Base-by-base conservation (phyloP, 2,113 vertebrate species). In the Atrichornis clamosus region DNA sequence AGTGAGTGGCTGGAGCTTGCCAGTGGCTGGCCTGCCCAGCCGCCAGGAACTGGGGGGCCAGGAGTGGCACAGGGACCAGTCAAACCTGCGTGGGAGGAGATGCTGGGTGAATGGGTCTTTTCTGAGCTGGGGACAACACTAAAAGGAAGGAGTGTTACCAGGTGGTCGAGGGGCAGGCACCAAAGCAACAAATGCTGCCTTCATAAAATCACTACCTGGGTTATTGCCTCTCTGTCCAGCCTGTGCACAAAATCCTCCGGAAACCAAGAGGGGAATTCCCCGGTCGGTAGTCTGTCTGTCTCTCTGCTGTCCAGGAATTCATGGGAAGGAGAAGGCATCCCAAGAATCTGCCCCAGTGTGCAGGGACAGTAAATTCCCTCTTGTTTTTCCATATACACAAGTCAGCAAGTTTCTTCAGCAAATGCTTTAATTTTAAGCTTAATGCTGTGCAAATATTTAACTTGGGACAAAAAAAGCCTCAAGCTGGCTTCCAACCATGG, bases 401-500 rank as follows among this genome's bases (percentile, higher is more conserved):
- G 73, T 96, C 93, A 96, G 96, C 88, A 93, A 95, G 79, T 94
- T 96, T 90, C 76, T 90, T 93, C 68, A 88, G 90, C 80, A 84
- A 94, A 93, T 56, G 55, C 88, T 81, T 94, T 94, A 94, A 96
- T 95, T 95, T 94, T 92, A 92, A 88, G 83, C 69, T 90, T 93
- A 96, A 96, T 92, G 81, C 91, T 96, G 37, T 84, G 76, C 90
- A 95, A 95, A 96, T 95, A 96, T 95, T 95, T 96, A 95, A 84
- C 83, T 93, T 93, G 23, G 85, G 92, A 70, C 70, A 74, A 92
- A 94, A 95, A 95, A 96, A 80, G 30, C 86, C 56, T 93, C 63
- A 59, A 37, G 37, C 77, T 96, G 92, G 90, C 88, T 92, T 93
- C 47, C 84, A 85, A 84, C 46, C 56, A 26, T 24, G 73, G 76